A percentile compares a stretch with the other conserved stretches of the same genome.
Evolutionary conservation across 2,113 vertebrate species (phyloP).

Genomic region (Gavialis gangeticus): DNA sequence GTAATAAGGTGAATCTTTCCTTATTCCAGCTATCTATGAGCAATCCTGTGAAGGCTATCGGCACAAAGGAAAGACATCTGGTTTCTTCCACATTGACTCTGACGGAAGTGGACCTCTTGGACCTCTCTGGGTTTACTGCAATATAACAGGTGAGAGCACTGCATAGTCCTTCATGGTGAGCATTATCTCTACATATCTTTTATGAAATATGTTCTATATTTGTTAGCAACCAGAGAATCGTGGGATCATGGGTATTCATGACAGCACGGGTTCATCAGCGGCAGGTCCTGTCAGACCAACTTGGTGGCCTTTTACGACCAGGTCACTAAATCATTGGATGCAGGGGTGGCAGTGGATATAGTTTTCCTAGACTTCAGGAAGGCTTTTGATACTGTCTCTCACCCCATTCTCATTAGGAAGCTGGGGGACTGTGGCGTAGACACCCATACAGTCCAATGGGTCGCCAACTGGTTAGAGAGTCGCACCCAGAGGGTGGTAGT

Average conservation of each 20-base stretch:
- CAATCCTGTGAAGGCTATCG: slow-evolving; percentile 94
- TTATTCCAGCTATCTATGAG: slow-evolving; percentile 89
- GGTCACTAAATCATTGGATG: too few relatives aligned
- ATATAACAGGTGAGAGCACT: slow-evolving; percentile 90
- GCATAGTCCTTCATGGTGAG: not conserved
- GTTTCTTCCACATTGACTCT: slow-evolving; percentile 92
- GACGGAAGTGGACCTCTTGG: slow-evolving; percentile 94
- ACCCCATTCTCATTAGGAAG: too few relatives aligned
- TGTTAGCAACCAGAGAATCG: not conserved
- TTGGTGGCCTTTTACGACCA: too few relatives aligned
- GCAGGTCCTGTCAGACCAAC: too few relatives aligned
- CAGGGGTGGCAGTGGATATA: too few relatives aligned
- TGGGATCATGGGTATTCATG: not conserved
- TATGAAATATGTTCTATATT: not conserved
- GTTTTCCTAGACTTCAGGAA: too few relatives aligned
- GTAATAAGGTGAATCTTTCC: not conserved
- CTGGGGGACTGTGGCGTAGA: too few relatives aligned
- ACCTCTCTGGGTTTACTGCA: slow-evolving; percentile 92
- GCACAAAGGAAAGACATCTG: slow-evolving; percentile 89
- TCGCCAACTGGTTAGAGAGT: too few relatives aligned
- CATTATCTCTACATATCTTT: not conserved
- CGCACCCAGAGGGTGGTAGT: too few relatives aligned
- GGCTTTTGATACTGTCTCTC: too few relatives aligned
- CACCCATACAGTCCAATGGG: too few relatives aligned
- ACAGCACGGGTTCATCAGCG: too few relatives aligned